Base-by-base conservation (phyloP, 2,113 vertebrate genomes). In the Lepus timidus region DNA sequence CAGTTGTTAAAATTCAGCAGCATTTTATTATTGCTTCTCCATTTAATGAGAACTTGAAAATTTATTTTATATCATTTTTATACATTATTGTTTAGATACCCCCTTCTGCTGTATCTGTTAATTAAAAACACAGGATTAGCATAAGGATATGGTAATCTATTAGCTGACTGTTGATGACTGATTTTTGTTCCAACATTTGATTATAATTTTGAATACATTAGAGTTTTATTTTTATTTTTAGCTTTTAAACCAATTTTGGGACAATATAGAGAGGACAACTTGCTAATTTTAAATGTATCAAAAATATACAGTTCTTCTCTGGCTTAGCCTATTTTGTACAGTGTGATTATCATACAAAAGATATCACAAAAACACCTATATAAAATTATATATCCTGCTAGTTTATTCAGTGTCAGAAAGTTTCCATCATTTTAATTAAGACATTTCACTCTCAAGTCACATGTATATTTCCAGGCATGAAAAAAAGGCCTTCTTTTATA, bases 41-140 rank as follows among this genome's bases (percentile, higher is more conserved):
- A 61, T 92, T 97, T 97, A 97, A 96, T 96, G 96, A 97, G 85
- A 96, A 49, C 8, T 90, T 94, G 49, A 93, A 95, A 96, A 75
- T 81, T 93, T 36, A 83, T 96, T 96, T 85, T 95, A 58, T 93
- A 29, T 91, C 68, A 58, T 74, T 96, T 71, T 79, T 27, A 39
- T 79, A 33, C 89, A 36, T 73, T 88, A 23, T 97, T 96, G 65
- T 97, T 97, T 94, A 95, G 84, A 87, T 95, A 75, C 25, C 62
- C 58, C 29, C 82, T 96, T 96, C 62, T 4, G 27, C 93, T 96
- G 97, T 94, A 93, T 91, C 61, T 95, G 27, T 96, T 97, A 94
- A 94, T 97, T 97, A 92, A 96, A 96, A 97, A 88, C 49, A 96
- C 33, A 96, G 52, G 89, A 90, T 96, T 96, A 93, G 86, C 85